Conservation (phyloP, 2,797 vertebrate genomes). For the Sebastes baramenuke region DNA sequence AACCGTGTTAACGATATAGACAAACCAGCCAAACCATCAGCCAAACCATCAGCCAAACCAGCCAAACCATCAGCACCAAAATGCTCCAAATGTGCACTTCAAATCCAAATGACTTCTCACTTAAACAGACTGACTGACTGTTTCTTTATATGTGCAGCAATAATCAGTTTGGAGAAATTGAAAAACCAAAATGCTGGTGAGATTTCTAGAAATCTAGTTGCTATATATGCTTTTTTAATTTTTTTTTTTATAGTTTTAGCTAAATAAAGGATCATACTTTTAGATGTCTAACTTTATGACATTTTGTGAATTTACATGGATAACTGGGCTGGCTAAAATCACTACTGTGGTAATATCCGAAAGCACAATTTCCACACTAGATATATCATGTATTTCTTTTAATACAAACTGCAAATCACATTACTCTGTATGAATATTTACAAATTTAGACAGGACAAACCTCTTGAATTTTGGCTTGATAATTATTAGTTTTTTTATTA, state of each 20-base stretch:
- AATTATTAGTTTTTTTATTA: neutral
- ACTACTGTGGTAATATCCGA: neutral
- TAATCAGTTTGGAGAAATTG: neutral
- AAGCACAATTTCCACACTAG: neutral
- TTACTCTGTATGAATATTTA: neutral
- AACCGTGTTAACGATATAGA: slow-evolving; percentile 63
- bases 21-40: slow-evolving; percentile 16
- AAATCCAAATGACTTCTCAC: slow-evolving; percentile 18
- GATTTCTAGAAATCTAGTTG: neutral
- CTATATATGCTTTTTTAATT: neutral
- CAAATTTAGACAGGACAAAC: fast-evolving
- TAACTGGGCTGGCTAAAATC: neutral
- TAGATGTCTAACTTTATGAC: neutral
- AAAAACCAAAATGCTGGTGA: neutral
- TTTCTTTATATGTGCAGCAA: neutral
- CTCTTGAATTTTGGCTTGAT: neutral
- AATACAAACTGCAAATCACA: neutral
- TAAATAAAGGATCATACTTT: neutral
- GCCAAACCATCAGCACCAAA: neutral
- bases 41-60: slow-evolving; percentile 38
- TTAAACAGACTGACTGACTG: neutral
- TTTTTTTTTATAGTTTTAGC: neutral
- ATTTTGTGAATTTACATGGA: neutral
- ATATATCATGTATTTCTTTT: neutral
- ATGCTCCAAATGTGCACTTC: slow-evolving; percentile 1